Conservation (phyloP, 2,888 invertebrate species). For the Keiferia lycopersicella region DNA sequence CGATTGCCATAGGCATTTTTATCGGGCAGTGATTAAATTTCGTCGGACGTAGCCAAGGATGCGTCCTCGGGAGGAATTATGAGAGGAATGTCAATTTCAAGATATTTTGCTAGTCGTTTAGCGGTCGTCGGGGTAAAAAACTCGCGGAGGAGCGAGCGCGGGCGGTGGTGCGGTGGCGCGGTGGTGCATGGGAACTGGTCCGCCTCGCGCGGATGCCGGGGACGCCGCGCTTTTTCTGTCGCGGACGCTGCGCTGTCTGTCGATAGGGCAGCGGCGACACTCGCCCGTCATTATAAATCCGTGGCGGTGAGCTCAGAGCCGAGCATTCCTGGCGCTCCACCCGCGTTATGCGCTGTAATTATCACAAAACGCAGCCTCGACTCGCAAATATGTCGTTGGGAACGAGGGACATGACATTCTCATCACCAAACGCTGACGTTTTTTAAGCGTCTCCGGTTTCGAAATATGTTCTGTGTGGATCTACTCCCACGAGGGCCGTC, state of each 20-base stretch:
- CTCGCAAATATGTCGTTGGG: slow-evolving; percentile 80
- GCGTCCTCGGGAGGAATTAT: slow-evolving; percentile 72
- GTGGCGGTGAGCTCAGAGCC: slow-evolving; percentile 76
- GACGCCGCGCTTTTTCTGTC: slow-evolving; percentile 65
- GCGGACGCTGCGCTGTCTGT: slow-evolving; percentile 46
- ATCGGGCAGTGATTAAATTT: slow-evolving; percentile 64
- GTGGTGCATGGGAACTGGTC: slow-evolving; percentile 68
- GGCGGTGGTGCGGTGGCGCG: slow-evolving; percentile 27
- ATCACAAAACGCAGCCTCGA: slow-evolving; percentile 76
- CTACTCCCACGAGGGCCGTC: slow-evolving; percentile 69
- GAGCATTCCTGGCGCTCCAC: slow-evolving; percentile 69
- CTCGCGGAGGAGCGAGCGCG: slow-evolving; percentile 43
- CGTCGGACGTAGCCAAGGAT: slow-evolving; percentile 65
- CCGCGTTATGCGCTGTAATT: slow-evolving; percentile 79
- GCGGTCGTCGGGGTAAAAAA: slow-evolving; percentile 61
- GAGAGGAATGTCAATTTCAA: slow-evolving; percentile 78
- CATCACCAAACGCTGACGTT: slow-evolving; percentile 74
- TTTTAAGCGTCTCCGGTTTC: slow-evolving; percentile 61
- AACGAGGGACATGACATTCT: slow-evolving; percentile 80
- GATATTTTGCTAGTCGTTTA: slow-evolving; percentile 76
- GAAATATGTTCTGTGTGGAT: slow-evolving; percentile 57
- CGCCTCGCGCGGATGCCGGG: slow-evolving; percentile 62
- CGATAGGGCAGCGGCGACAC: slow-evolving; percentile 69
- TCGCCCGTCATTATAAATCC: slow-evolving; percentile 76
- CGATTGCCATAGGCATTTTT: slow-evolving; percentile 68